Base-by-base conservation (phyloP, 2,797 vertebrate genomes). In the Knipowitschia caucasica region DNA sequence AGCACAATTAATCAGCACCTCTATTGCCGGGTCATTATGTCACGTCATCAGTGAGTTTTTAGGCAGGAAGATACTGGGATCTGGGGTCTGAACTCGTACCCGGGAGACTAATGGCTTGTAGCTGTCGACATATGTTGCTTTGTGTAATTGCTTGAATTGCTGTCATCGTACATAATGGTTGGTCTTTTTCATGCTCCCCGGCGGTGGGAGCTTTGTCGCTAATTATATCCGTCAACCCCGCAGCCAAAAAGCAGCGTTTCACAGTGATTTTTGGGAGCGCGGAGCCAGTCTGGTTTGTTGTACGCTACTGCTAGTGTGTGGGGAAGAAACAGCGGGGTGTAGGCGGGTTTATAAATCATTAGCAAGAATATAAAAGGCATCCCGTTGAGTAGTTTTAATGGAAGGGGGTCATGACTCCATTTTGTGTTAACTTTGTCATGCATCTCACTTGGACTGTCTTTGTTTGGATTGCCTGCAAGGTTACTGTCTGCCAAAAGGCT, bases 121-220 rank as follows among this genome's bases (percentile, higher is more conserved):
- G 70, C 77, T 67, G 55, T 59, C 74, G 64, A 82, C 84, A 84
- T 85, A 80, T 85, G 85, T 84, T 80, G 79, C 78, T 78, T 82
- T 80, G 79, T 81, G 81, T 85, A 85, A 84, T 86, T 83, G 81
- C 80, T 84, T 79, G 86, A 87, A 84, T 84, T 83, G 83, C 81
- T 76, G 82, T 84, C 85, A 82, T 81, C 80, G 75, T 85, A 74
- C 56, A 57, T 82, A 80, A 82, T 82, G 65, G 73, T 73, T 67
- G 74, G 77, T 67, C 77, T 86, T 82, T 85, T 85, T 86, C 81
- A 75, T 83, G 79, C 73, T 81, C 79, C 64, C 77, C 64, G 81
- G 78, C 78, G 80, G 79, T 77, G 68, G 36, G 67, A 63, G 68
- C 74, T 67, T 82, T 82, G 63, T 59, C 21, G 64, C 78, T 88